phyloP scores from a whole-genome alignment of 2,888 invertebrate genomes.

The Coremacera marginata region DNA sequence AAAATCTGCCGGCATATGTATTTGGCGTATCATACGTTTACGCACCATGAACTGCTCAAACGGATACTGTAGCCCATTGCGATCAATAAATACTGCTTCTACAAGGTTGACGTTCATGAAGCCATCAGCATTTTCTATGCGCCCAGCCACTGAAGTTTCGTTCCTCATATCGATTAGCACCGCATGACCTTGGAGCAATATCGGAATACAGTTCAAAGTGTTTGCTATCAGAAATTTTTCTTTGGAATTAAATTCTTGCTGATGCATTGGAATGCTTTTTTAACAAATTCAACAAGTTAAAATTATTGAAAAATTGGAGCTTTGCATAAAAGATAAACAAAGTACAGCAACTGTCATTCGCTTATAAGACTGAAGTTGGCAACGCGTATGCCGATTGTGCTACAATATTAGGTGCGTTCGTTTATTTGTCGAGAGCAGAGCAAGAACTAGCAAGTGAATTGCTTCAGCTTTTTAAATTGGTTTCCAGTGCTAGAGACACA shows the following conservation, averaged over 20 bases:
- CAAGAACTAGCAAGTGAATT: too few relatives aligned
- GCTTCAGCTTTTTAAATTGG: too few relatives aligned
- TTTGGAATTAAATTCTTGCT: conserved; percentile 54
- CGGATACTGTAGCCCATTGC: conserved; percentile 60
- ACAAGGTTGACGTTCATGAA: conserved; percentile 64
- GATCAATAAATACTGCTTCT: conserved; percentile 65
- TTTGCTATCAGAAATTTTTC: conserved; percentile 64
- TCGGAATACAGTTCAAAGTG: conserved; percentile 61
- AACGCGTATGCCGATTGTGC: neutral
- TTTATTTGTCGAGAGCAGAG: too few relatives aligned
- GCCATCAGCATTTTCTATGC: conserved; percentile 62
- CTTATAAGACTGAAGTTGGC: neutral
- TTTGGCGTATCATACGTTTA: conserved; percentile 62
- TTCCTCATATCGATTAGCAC: conserved; percentile 66
- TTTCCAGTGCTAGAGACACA: too few relatives aligned
- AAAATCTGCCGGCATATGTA: conserved; percentile 61
- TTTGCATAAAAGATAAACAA: neutral
- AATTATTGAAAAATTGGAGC: too few relatives aligned
- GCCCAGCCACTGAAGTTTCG: conserved; percentile 66
- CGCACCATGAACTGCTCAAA: conserved; percentile 66
- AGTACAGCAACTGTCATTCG: neutral
- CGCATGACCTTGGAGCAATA: conserved; percentile 58
- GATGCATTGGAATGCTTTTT: too few relatives aligned
- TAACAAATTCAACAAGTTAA: neutral
- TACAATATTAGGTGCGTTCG: too few relatives aligned